Evolutionary conservation across 1,140 invertebrate species (phyloP).

Genomic region (Cyclargus thomasi): DNA sequence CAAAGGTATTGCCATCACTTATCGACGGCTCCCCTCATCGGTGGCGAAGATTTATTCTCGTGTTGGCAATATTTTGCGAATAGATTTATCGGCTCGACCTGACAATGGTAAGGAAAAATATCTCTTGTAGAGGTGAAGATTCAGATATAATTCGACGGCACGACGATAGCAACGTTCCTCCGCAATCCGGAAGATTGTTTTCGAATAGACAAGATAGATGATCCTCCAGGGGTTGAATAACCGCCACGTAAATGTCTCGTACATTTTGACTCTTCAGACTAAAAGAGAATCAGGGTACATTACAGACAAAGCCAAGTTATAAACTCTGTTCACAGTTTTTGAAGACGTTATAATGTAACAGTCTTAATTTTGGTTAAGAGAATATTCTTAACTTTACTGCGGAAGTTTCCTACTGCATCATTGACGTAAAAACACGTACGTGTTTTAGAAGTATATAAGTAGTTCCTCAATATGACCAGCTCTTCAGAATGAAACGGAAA

Average conservation of each 20-base stretch:
- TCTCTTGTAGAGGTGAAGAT: background rate
- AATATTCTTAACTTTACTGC: too few relatives aligned
- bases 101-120: background rate
- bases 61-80: conserved; percentile 8
- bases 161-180: background rate
- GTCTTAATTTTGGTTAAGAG: too few relatives aligned
- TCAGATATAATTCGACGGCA: background rate
- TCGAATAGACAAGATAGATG: conserved; percentile 1
- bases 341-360: too few relatives aligned
- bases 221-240: background rate
- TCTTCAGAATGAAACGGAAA: too few relatives aligned
- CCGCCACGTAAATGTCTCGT: background rate
- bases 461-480: too few relatives aligned
- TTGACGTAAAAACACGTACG: too few relatives aligned
- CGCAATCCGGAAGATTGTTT: background rate
- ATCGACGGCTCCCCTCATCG: conserved; percentile 15
- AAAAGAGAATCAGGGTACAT: too few relatives aligned
- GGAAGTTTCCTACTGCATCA: too few relatives aligned
- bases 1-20: conserved; percentile 26
- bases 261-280: background rate
- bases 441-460: too few relatives aligned
- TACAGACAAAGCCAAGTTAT: too few relatives aligned
- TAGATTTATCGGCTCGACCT: background rate
- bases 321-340: too few relatives aligned
- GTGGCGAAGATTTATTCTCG: conserved; percentile 4